Base-by-base conservation (phyloP, 35 echinoderm and acorn worm species). In the Diadema setosum region DNA sequence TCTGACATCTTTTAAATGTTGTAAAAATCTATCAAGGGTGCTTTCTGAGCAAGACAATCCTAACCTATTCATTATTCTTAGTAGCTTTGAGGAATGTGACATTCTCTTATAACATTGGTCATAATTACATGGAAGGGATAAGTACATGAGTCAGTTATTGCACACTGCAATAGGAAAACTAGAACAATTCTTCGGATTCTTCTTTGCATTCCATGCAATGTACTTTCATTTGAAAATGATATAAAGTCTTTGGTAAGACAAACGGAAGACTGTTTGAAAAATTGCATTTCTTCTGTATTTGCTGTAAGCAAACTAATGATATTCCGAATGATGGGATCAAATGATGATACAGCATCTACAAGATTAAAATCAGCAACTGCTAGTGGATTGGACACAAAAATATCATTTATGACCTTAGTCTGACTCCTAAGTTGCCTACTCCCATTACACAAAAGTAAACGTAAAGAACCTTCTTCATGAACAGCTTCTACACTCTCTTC, bases 41-140 rank as follows among this genome's bases (percentile, higher is more conserved):
- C 40, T 32, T 39, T 90, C 76, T 25, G 75, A 59, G 37, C 46
- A 57, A 26, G 49, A 90, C 27, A 90, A 83, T 18, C 87, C 78
- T 36, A 82, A 90, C 76, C 60, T 40, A 49, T 90, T 90, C 17
- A 81, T 63, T 31, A 80, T 31, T 63, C 46, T 82, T 44, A 83
- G 25, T 45, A 83, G 40, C 81, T 90, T 83, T 46, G 87, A 90
- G 21, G 87, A 90, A 33, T 90, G 78, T 16, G 78, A 90, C 50
- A 83, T 64, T 65, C 87, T 50, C 39, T 90, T 90, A 11, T 29
- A 42, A 81, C 17, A 83, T 90, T 90, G 16, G 87, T 80, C 50
- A 82, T 64, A 27, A 70, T 46, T 42, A 90, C 73, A 45, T 90
- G 87, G 30, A 90, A 90, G 52, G 87, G 87, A 48, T 46, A 90